A percentile compares a stretch with the other conserved stretches of the same genome.
Evolutionary conservation across 2,113 vertebrate genomes (phyloP).

Genomic region (Paradoxurus hermaphroditus): DNA sequence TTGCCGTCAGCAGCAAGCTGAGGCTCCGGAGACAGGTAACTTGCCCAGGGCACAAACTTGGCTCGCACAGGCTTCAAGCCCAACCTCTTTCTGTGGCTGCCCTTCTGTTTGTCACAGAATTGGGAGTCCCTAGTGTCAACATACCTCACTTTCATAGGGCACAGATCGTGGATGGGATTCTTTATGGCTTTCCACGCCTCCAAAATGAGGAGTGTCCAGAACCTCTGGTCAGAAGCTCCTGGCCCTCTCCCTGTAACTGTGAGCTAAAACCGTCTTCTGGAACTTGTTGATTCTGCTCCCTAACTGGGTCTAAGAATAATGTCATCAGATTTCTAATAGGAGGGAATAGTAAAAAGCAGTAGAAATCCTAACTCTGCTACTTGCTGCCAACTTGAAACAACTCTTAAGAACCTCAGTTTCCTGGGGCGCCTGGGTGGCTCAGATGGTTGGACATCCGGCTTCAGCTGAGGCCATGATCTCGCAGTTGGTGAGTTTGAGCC

Average conservation of each 20-base stretch:
- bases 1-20: not conserved
- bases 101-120: not conserved
- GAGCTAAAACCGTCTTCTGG: not conserved
- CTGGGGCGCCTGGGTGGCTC: too few relatives aligned
- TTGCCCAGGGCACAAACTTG: not conserved
- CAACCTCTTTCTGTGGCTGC: not conserved
- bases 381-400: not conserved
- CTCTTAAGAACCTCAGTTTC: not conserved
- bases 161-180: not conserved
- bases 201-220: not conserved
- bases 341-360: not conserved
- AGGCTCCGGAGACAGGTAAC: not conserved
- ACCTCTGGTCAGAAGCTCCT: not conserved
- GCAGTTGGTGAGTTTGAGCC: too few relatives aligned
- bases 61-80: not conserved
- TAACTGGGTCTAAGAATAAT: not conserved
- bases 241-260: not conserved
- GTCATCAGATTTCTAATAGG: not conserved
- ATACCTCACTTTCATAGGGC: not conserved
- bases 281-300: not conserved
- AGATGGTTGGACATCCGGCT: too few relatives aligned
- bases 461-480: too few relatives aligned
- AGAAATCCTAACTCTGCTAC: not conserved
- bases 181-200: not conserved
- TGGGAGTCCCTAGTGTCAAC: not conserved